Conservation (phyloP, 92 coral and sea anemone species). For the Galaxea fascicularis region DNA sequence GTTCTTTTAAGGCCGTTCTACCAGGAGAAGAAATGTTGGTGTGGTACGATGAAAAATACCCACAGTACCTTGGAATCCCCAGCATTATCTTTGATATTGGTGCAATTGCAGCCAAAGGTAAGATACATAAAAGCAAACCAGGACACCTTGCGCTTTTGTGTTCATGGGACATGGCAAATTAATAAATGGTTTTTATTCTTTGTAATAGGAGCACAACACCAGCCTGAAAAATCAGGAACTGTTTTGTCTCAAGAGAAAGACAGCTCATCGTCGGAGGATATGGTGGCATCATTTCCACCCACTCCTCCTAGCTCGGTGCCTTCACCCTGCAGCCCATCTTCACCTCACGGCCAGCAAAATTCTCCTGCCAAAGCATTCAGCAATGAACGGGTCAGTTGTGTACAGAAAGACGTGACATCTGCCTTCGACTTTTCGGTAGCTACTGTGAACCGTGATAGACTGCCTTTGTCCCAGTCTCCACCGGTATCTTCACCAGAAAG, state of each 20-base stretch:
- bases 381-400: slow-evolving; percentile 14
- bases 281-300: slow-evolving; percentile 15
- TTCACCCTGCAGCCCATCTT: slow-evolving; percentile 35
- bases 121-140: background rate
- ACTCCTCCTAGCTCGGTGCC: slow-evolving; percentile 53
- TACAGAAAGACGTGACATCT: slow-evolving; percentile 17
- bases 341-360: slow-evolving; percentile 21
- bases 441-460: background rate
- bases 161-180: background rate
- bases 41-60: slow-evolving; percentile 85
- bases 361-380: slow-evolving; percentile 31
- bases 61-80: slow-evolving; percentile 80
- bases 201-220: background rate
- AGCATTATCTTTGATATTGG: slow-evolving; percentile 49
- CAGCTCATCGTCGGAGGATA: background rate
- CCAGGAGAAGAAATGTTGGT: slow-evolving; percentile 84
- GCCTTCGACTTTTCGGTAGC: slow-evolving; percentile 44
- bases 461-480: background rate
- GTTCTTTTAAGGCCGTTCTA: slow-evolving; percentile 61
- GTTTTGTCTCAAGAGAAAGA: slow-evolving; percentile 1
- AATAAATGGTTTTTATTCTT: background rate
- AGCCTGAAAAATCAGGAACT: slow-evolving; percentile 23
- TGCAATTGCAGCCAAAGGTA: slow-evolving; percentile 30
- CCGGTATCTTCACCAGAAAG: slow-evolving; percentile 23
- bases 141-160: background rate